Base-by-base conservation (phyloP, 2,888 invertebrate genomes). In the Rhyacophila evoluta region DNA sequence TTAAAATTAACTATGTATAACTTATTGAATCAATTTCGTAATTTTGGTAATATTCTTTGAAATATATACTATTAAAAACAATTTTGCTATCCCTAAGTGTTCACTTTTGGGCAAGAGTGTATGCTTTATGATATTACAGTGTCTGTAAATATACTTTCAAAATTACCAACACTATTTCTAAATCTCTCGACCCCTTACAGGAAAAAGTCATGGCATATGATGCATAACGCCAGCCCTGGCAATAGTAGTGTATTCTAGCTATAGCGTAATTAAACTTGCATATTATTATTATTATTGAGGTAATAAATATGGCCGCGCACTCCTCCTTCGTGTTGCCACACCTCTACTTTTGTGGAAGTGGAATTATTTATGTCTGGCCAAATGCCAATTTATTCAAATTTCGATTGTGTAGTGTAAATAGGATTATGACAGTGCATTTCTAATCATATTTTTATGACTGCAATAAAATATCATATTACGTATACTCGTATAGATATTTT, bases 331-430 rank as follows among this genome's bases (percentile, higher is more conserved):
- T 55, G 5, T 4, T 15, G 29, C 36, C 36, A 33, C 72, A 41
- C 76, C 76, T 72, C 76, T 76, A 72, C 25, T 37, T 72, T 76
- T 76, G 72, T 76, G 27, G 25, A 55, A 73, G 68, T 77, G 29
- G 73, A 73, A 73, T 77, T 77, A 73, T 38, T 55, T 55, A 19
- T 73, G 73, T 73, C 67, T 79, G 79, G 79, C 67, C 75, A 37
- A 71, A 71, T 39, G 75, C 75, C 79, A 75, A 79, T 75, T 25
- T 79, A 75, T 79, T 79, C 75, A 79, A 79, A 79, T 79, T 79
- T 68, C 68, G 37, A 75, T 75, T 79, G 71, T 77, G 73, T 77
- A 68, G 28, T 69, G 29, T 72, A 36, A 69, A 72, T 72, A 73
- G 77, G 77, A 72, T 69, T 69, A 39, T 39, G 70, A 25, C 25